These are phyloP conservation scores for Drosophila aldrichi DNA, from an alignment of 2,888 invertebrate species.

Conservation along the genomic window DNA sequence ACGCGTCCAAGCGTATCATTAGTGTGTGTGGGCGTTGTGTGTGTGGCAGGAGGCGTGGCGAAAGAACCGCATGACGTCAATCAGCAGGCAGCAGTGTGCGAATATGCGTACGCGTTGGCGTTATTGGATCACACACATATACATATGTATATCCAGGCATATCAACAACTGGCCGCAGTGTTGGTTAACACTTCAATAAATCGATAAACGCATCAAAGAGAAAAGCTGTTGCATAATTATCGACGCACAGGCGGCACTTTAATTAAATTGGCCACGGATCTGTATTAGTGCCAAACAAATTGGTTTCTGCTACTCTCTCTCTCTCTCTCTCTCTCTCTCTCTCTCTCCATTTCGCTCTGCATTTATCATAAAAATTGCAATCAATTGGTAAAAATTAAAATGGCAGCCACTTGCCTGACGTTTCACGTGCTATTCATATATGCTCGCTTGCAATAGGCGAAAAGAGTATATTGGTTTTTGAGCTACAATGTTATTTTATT, in stretches of 20 bases:
- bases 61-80: slow-evolving; percentile 60
- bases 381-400: slow-evolving; percentile 68
- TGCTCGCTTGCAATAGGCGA: background rate
- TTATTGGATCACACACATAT: slow-evolving; percentile 17
- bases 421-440: slow-evolving; percentile 21
- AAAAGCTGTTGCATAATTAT: slow-evolving; percentile 78
- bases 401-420: slow-evolving; percentile 44
- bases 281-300: slow-evolving; percentile 39
- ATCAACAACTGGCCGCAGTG: slow-evolving; percentile 73
- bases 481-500: too few species aligned
- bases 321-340: background rate
- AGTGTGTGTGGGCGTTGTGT: slow-evolving; percentile 42
- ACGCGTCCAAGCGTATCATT: slow-evolving; percentile 71
- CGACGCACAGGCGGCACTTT: slow-evolving; percentile 54
- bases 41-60: slow-evolving; percentile 57
- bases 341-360: background rate
- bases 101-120: slow-evolving; percentile 10
- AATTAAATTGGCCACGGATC: slow-evolving; percentile 52
- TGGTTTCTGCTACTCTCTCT: background rate
- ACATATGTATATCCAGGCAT: slow-evolving; percentile 37
- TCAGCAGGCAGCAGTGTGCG: slow-evolving; percentile 31
- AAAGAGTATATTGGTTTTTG: background rate
- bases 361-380: slow-evolving; percentile 73
- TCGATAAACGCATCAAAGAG: slow-evolving; percentile 79
- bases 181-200: slow-evolving; percentile 79